A percentile compares a stretch with the other conserved stretches of the same genome.
These are phyloP conservation scores for Cathartes aura DNA, from an alignment of 2,113 vertebrate species.

Conservation along the genomic window DNA sequence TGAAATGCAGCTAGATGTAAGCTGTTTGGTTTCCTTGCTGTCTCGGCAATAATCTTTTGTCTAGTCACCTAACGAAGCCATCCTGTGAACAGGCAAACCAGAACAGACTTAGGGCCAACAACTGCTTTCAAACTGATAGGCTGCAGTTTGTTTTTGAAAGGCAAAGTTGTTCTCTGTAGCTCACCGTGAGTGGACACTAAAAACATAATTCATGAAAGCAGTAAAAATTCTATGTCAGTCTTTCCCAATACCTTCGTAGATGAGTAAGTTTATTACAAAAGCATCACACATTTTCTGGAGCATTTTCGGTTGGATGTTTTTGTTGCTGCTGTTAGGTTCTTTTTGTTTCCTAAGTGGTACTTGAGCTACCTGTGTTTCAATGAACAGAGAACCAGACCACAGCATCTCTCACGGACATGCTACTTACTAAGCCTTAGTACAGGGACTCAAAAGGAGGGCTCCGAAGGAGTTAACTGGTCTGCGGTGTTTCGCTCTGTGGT, in stretches of 20 bases:
- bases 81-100: not conserved
- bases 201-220: not conserved
- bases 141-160: not conserved
- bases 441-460: not conserved
- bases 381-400: not conserved
- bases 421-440: not conserved
- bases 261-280: not conserved
- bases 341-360: not conserved
- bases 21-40: slow-evolving; percentile 24
- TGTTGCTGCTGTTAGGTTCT: not conserved
- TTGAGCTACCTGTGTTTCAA: not conserved
- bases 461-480: not conserved
- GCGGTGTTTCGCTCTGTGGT: rapidly evolving
- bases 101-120: not conserved
- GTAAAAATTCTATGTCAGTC: not conserved
- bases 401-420: rapidly evolving
- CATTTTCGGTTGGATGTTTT: not conserved
- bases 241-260: not conserved
- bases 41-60: not conserved
- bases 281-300: not conserved
- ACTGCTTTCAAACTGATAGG: not conserved
- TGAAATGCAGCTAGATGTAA: not conserved
- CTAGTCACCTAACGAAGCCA: not conserved
- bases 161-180: not conserved
- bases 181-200: not conserved